These are phyloP conservation scores for Tiaroga cobitis DNA, from an alignment of 2,797 vertebrate species.

Conservation along the genomic window DNA sequence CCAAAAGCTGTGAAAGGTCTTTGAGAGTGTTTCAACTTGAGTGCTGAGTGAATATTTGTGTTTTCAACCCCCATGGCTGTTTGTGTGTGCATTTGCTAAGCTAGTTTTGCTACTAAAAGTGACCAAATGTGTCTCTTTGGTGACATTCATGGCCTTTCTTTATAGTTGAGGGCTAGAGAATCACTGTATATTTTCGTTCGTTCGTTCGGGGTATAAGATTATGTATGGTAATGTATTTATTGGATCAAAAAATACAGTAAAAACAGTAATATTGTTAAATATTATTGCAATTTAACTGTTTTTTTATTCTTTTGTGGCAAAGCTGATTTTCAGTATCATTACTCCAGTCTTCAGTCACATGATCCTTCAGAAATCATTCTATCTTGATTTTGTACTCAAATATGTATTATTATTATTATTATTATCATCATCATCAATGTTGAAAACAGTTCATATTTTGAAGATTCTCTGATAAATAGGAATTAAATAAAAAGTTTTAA, in stretches of 20 bases:
- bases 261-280: background rate
- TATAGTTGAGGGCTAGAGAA: background rate
- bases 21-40: slow-evolving; percentile 5
- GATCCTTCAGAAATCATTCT: background rate
- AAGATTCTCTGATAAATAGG: background rate
- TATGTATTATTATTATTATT: background rate
- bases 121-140: background rate
- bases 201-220: background rate
- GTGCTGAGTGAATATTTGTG: slow-evolving; percentile 1
- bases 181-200: background rate
- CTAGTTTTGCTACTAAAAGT: background rate
- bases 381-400: background rate
- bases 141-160: background rate
- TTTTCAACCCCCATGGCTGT: background rate
- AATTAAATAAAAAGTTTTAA: background rate
- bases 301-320: background rate
- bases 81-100: slow-evolving; percentile 3
- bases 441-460: background rate
- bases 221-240: background rate
- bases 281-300: background rate
- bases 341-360: background rate
- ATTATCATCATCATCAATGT: background rate
- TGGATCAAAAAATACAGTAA: background rate
- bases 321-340: background rate
- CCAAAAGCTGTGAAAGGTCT: slow-evolving; percentile 20